phyloP scores from a whole-genome alignment of 2,113 vertebrate species.

The Rhinolophus sinicus region DNA sequence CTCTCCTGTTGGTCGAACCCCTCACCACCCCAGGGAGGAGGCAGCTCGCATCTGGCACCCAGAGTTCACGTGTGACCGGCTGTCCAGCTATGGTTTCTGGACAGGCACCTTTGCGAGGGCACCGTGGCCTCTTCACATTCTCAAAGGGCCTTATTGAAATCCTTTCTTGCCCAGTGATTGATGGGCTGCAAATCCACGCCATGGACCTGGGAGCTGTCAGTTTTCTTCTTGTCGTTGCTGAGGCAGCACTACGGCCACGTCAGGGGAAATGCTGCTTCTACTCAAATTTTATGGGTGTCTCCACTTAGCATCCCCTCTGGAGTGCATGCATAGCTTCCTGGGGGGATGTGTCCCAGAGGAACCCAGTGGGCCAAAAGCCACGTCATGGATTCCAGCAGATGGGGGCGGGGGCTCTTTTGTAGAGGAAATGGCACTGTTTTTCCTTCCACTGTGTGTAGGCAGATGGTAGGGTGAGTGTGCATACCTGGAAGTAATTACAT shows the following conservation, averaged over 20 bases:
- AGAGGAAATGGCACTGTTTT: neutral
- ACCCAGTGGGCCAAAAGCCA: neutral
- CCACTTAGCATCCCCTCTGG: neutral
- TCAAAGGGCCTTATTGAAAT: constrained; percentile 1
- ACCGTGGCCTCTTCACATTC: constrained; percentile 13
- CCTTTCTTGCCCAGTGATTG: constrained; percentile 28
- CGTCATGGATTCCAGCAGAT: neutral
- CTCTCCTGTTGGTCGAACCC: too few species aligned
- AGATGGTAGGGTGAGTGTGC: neutral
- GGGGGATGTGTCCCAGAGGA: neutral
- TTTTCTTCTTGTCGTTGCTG: constrained; percentile 11
- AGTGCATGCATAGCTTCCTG: neutral
- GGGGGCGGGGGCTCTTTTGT: neutral
- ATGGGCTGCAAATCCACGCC: constrained; percentile 16
- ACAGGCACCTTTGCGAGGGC: neutral
- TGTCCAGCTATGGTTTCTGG: constrained; percentile 47
- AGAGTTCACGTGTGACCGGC: neutral
- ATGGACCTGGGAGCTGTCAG: neutral
- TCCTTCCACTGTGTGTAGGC: neutral
- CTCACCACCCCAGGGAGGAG: neutral
- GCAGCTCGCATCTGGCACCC: constrained; percentile 13
- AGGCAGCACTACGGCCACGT: neutral
- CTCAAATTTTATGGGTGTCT: neutral
- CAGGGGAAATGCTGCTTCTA: neutral
- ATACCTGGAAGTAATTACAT: neutral